These are phyloP conservation scores for Apogon hyalosoma DNA, from an alignment of 2,797 vertebrate species.

Conservation along the genomic window DNA sequence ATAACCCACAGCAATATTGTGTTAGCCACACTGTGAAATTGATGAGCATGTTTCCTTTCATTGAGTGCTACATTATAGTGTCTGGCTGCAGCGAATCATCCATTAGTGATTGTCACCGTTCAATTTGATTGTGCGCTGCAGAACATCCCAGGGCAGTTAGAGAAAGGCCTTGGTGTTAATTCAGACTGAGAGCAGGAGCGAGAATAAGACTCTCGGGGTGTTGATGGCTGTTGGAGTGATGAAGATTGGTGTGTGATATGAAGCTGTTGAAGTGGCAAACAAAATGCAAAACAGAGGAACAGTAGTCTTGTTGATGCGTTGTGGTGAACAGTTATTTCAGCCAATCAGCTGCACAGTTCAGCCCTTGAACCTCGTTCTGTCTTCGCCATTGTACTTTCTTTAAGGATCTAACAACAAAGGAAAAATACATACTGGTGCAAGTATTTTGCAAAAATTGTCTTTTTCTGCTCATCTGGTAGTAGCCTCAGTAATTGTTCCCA, in stretches of 20 bases:
- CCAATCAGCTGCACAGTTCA: slow-evolving; percentile 33
- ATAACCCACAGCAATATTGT: slow-evolving; percentile 82
- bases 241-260: slow-evolving; percentile 75
- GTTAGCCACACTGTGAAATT: slow-evolving; percentile 83
- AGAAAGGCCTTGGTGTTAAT: slow-evolving; percentile 78
- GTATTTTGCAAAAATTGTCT: slow-evolving; percentile 38
- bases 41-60: slow-evolving; percentile 84
- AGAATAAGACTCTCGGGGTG: slow-evolving; percentile 72
- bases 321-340: slow-evolving; percentile 29
- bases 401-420: slow-evolving; percentile 1
- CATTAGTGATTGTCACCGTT: slow-evolving; percentile 83
- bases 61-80: slow-evolving; percentile 80
- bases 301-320: slow-evolving; percentile 31
- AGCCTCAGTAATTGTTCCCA: slow-evolving; percentile 59
- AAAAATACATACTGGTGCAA: neutral
- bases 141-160: slow-evolving; percentile 78
- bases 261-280: slow-evolving; percentile 63
- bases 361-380: slow-evolving; percentile 24
- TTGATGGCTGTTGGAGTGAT: slow-evolving; percentile 66
- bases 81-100: slow-evolving; percentile 77
- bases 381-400: slow-evolving; percentile 6
- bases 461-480: slow-evolving; percentile 45
- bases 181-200: slow-evolving; percentile 69
- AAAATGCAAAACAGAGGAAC: slow-evolving; percentile 66
- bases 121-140: slow-evolving; percentile 78